Percentiles rank a stretch among this genome's conserved stretches.
phyloP scores from a whole-genome alignment of 2,888 invertebrate genomes.

The Diplolepis rosae region DNA sequence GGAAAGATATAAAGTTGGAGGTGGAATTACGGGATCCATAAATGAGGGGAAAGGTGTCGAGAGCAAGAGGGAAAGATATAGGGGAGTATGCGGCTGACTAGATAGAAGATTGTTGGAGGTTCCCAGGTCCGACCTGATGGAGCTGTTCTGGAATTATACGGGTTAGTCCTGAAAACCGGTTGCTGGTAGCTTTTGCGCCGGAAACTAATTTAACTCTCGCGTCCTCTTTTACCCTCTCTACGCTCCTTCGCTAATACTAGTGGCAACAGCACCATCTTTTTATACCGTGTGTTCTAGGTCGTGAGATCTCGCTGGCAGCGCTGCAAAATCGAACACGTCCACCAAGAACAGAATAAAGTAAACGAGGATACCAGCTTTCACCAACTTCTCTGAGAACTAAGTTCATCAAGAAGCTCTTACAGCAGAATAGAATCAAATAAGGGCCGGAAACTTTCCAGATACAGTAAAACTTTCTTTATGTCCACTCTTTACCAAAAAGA shows the following conservation, averaged over 20 bases:
- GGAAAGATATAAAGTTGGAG: slow-evolving; percentile 12
- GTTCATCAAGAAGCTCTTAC: too few relatives aligned
- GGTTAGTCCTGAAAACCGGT: slow-evolving; percentile 63
- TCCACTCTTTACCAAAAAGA: too few relatives aligned
- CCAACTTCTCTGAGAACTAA: background rate
- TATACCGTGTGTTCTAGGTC: slow-evolving; percentile 26
- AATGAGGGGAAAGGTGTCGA: slow-evolving; percentile 14
- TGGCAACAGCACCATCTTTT: slow-evolving; percentile 32
- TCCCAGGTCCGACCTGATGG: slow-evolving; percentile 58
- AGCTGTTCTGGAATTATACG: slow-evolving; percentile 68
- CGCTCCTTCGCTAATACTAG: slow-evolving; percentile 33
- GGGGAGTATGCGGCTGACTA: slow-evolving; percentile 32
- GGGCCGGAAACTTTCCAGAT: too few relatives aligned
- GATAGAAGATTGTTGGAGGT: slow-evolving; percentile 55
- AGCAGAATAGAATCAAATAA: too few relatives aligned
- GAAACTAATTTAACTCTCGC: slow-evolving; percentile 71
- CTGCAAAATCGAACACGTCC: slow-evolving; percentile 7
- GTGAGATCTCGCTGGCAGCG: slow-evolving; percentile 13
- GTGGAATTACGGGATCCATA: slow-evolving; percentile 49
- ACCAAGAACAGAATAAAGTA: background rate
- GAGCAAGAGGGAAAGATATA: slow-evolving; percentile 30
- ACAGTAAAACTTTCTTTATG: too few relatives aligned
- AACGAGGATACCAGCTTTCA: background rate
- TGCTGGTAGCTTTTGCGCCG: slow-evolving; percentile 62
- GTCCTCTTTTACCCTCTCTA: slow-evolving; percentile 49